These are phyloP conservation scores for Corapipo altera DNA, from an alignment of 2,113 vertebrate genomes.

Conservation along the genomic window DNA sequence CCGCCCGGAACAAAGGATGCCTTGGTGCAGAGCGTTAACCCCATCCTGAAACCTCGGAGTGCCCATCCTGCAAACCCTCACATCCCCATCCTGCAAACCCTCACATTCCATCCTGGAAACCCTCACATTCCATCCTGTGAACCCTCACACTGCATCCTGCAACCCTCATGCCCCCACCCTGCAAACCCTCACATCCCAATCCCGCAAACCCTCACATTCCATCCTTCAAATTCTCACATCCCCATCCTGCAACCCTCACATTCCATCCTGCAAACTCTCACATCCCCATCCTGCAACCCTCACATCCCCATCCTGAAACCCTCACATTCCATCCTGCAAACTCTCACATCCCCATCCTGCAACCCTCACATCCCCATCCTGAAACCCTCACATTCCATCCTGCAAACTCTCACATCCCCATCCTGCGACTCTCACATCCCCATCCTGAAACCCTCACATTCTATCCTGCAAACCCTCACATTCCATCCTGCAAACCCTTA, in stretches of 20 bases:
- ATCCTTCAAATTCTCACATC: neutral
- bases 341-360: neutral
- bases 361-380: neutral
- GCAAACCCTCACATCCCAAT: neutral
- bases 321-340: neutral
- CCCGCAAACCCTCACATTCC: neutral
- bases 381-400: too few relatives aligned
- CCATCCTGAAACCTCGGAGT: neutral
- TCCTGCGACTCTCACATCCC: too few relatives aligned
- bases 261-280: neutral
- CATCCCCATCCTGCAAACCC: neutral
- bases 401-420: too few relatives aligned
- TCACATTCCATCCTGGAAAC: neutral
- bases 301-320: neutral
- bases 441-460: too few relatives aligned
- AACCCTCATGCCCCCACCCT: neutral
- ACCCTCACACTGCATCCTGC: neutral
- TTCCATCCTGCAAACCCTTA: too few relatives aligned
- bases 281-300: neutral
- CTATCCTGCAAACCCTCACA: too few relatives aligned
- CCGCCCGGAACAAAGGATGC: constrained; percentile 51
- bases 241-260: neutral
- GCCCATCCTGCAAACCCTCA: neutral
- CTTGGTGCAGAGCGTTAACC: constrained; percentile 4
- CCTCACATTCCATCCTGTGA: neutral